These are phyloP conservation scores for Heliconius charithonia DNA, from an alignment of 2,888 invertebrate species.

Conservation along the genomic window DNA sequence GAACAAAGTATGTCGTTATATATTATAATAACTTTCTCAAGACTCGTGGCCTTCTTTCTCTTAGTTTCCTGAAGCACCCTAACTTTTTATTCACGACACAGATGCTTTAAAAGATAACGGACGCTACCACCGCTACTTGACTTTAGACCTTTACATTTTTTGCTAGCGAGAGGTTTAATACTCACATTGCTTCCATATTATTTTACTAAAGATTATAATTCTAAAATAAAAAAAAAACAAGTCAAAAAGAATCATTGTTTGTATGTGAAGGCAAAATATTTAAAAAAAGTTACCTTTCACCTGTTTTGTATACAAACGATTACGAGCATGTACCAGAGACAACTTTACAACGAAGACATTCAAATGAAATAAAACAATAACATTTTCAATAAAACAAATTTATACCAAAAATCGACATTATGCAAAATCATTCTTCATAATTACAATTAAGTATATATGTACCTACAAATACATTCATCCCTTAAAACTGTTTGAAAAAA, in stretches of 20 bases:
- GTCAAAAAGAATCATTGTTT: not conserved
- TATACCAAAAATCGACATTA: not conserved
- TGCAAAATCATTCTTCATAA: slow-evolving; percentile 35
- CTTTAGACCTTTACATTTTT: slow-evolving; percentile 15
- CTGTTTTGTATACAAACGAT: not conserved
- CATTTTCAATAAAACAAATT: not conserved
- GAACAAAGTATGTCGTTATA: slow-evolving; percentile 14
- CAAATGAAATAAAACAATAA: not conserved
- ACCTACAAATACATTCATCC: slow-evolving; percentile 9
- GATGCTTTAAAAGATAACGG: slow-evolving; percentile 24
- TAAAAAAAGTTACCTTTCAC: not conserved
- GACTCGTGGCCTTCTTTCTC: slow-evolving; percentile 18
- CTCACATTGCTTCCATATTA: not conserved
- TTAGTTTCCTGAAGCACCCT: slow-evolving; percentile 9
- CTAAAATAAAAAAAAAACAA: too few relatives aligned
- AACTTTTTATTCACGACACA: slow-evolving; percentile 22
- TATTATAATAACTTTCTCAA: slow-evolving; percentile 21
- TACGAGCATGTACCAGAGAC: not conserved
- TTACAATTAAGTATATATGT: slow-evolving; percentile 42
- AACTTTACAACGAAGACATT: not conserved
- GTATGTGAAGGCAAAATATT: not conserved
- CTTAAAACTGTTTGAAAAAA: slow-evolving; percentile 46
- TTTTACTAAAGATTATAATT: not conserved
- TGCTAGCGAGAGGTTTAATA: not conserved
- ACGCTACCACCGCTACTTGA: slow-evolving; percentile 9